A percentile compares a stretch with the other conserved stretches of the same genome.
These are phyloP conservation scores for Mechanitis messenoides DNA, from an alignment of 2,888 invertebrate genomes.

Conservation along the genomic window DNA sequence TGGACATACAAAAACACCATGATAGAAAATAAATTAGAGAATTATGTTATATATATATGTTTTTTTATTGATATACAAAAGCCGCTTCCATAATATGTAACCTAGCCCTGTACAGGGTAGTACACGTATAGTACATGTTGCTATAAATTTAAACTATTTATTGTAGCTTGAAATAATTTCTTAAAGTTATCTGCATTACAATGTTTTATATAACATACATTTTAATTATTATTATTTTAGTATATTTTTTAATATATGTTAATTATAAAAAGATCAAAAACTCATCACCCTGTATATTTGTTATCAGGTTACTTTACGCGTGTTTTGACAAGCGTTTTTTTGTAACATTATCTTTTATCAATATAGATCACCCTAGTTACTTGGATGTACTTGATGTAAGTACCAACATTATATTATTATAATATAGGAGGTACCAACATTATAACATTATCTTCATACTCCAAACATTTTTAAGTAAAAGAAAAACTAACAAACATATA, in stretches of 20 bases:
- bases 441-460: too few species aligned
- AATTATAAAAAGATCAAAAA: slow-evolving; percentile 20
- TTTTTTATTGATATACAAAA: slow-evolving; percentile 8
- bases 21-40: too few species aligned
- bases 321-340: slow-evolving; percentile 63
- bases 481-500: too few species aligned
- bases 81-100: slow-evolving; percentile 31
- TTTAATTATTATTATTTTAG: background rate
- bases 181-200: background rate
- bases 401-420: too few species aligned
- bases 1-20: too few species aligned
- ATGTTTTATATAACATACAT: too few species aligned
- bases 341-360: slow-evolving; percentile 47
- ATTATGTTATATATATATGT: too few species aligned
- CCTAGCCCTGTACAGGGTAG: slow-evolving; percentile 42
- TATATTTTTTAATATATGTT: background rate
- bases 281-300: slow-evolving; percentile 40
- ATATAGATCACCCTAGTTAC: slow-evolving; percentile 9
- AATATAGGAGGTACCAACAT: too few species aligned
- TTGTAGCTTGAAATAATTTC: slow-evolving; percentile 12
- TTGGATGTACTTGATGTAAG: too few species aligned
- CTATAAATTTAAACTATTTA: slow-evolving; percentile 27
- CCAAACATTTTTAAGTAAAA: too few species aligned
- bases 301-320: slow-evolving; percentile 53
- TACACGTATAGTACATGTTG: slow-evolving; percentile 51